Evolutionary conservation across 2,888 invertebrate genomes (phyloP).

Genomic region (Morpho achilles): DNA sequence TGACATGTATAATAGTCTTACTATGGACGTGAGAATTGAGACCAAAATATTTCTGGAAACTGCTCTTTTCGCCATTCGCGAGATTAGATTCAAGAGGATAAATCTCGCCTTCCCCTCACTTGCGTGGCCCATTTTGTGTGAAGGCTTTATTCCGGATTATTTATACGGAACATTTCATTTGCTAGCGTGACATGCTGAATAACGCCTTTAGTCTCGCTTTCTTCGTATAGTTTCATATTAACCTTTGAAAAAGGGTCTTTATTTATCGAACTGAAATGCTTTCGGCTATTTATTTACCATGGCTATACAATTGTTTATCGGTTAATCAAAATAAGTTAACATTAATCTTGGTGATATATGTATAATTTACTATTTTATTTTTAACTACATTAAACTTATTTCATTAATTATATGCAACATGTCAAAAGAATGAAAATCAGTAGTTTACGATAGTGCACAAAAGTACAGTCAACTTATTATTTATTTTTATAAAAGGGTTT

Average conservation of each 20-base stretch:
- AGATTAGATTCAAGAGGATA: constrained; percentile 75
- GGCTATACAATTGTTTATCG: too few relatives aligned
- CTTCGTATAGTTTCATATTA: constrained; percentile 26
- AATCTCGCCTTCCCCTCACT: constrained; percentile 65
- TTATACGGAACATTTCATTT: constrained; percentile 65
- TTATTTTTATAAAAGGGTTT: too few relatives aligned
- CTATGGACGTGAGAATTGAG: constrained; percentile 49
- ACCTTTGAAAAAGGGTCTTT: constrained; percentile 21
- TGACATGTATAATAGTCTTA: too few relatives aligned
- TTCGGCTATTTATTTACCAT: too few relatives aligned
- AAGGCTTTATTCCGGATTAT: constrained; percentile 70
- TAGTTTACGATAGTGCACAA: too few relatives aligned
- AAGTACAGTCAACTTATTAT: too few relatives aligned
- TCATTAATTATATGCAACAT: too few relatives aligned
- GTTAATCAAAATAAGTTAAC: too few relatives aligned
- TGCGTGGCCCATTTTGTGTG: constrained; percentile 63
- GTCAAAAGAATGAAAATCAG: too few relatives aligned
- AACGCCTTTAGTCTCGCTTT: constrained; percentile 51
- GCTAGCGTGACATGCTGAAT: constrained; percentile 56
- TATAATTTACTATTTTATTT: too few relatives aligned
- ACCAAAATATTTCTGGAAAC: constrained; percentile 58
- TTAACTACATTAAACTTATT: too few relatives aligned
- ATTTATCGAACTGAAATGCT: neutral
- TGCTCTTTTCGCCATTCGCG: constrained; percentile 70
- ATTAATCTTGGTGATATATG: too few relatives aligned